These are phyloP conservation scores for Galaxias olidus DNA, from an alignment of 2,797 vertebrate species.

Conservation along the genomic window DNA sequence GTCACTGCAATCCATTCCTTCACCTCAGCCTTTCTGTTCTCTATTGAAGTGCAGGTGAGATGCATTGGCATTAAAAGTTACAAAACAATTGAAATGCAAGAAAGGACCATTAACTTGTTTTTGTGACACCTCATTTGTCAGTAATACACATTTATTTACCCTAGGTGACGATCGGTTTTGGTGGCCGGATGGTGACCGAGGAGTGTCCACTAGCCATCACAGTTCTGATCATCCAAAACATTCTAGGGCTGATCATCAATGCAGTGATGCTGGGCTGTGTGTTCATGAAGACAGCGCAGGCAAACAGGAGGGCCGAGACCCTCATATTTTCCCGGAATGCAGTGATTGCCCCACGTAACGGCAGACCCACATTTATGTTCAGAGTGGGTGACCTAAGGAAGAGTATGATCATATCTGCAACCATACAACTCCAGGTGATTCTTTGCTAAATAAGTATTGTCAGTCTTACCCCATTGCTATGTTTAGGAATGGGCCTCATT, in stretches of 20 bases:
- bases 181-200: constrained; percentile 96
- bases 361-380: constrained; percentile 94
- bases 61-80: background rate
- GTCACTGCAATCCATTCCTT: constrained; percentile 88
- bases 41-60: constrained; percentile 90
- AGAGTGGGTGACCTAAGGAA: constrained; percentile 93
- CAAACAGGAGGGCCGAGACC: constrained; percentile 92
- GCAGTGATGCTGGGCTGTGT: constrained; percentile 97
- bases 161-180: constrained; percentile 95
- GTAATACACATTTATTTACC: too few relatives aligned
- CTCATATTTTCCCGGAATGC: constrained; percentile 96
- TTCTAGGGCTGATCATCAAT: constrained; percentile 94
- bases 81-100: too few relatives aligned
- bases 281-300: constrained; percentile 98
- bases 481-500: too few relatives aligned
- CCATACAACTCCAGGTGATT: constrained; percentile 88
- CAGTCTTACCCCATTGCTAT: too few relatives aligned
- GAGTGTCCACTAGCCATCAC: constrained; percentile 93
- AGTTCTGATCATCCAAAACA: constrained; percentile 93
- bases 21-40: constrained; percentile 96
- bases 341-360: constrained; percentile 87
- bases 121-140: background rate
- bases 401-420: constrained; percentile 98
- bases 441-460: too few relatives aligned
- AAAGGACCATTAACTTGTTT: too few relatives aligned